These are phyloP conservation scores for Chanos chanos DNA, from an alignment of 2,797 vertebrate species.

Conservation along the genomic window DNA sequence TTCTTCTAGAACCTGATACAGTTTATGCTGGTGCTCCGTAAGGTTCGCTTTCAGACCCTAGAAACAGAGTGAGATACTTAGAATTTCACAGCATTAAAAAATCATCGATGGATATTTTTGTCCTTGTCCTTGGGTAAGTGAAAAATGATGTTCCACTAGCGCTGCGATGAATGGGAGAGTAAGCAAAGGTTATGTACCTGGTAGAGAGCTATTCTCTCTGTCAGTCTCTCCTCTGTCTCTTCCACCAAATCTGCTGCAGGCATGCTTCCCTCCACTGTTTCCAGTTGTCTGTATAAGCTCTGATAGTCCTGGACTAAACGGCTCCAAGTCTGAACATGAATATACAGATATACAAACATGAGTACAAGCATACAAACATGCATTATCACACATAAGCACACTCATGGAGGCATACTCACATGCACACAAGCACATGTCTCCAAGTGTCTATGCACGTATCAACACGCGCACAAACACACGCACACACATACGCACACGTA, in stretches of 20 bases:
- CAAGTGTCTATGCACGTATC: too few species aligned
- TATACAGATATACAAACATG: conserved; percentile 71
- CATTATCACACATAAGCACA: not conserved
- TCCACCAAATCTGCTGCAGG: conserved; percentile 86
- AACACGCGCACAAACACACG: too few species aligned
- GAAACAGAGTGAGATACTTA: not conserved
- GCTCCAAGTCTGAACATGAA: conserved; percentile 81
- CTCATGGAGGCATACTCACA: not conserved
- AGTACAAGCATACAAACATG: conserved; percentile 3
- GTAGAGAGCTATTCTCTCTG: conserved; percentile 83
- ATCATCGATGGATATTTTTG: too few species aligned
- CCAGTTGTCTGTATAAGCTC: conserved; percentile 79
- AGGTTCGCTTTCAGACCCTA: conserved; percentile 84
- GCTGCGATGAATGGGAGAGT: not conserved
- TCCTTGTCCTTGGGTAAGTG: too few species aligned
- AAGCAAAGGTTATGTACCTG: conserved; percentile 68
- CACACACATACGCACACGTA: too few species aligned
- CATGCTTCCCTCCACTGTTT: conserved; percentile 81
- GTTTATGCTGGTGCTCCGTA: conserved; percentile 84
- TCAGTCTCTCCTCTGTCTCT: conserved; percentile 87
- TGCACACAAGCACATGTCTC: not conserved
- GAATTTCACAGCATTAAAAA: too few species aligned
- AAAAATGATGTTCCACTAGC: too few species aligned
- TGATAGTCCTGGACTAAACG: conserved; percentile 80
- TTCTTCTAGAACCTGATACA: conserved; percentile 89